phyloP scores from a whole-genome alignment of 1,140 invertebrate genomes.

The Heliconius himera region DNA sequence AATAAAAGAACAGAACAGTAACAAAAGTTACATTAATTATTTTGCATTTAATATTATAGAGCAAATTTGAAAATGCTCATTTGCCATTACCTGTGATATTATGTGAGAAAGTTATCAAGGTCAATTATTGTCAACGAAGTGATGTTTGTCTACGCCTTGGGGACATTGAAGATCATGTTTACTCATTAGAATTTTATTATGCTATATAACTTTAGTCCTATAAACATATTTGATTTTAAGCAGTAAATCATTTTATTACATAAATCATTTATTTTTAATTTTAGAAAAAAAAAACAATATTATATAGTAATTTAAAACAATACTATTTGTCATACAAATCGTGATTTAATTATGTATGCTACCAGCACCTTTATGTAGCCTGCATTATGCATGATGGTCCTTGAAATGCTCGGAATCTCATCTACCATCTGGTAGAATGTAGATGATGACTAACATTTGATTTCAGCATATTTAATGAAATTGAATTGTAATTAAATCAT shows the following conservation, averaged over 20 bases:
- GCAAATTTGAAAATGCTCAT: neutral
- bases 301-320: neutral
- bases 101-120: neutral
- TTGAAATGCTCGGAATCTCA: conserved; percentile 40
- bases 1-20: too few relatives aligned
- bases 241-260: too few relatives aligned
- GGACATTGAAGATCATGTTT: neutral
- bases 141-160: neutral
- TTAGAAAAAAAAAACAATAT: neutral
- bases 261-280: too few relatives aligned
- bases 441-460: conserved; percentile 8
- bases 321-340: conserved; percentile 13
- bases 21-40: too few relatives aligned
- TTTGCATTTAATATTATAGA: too few relatives aligned
- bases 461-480: neutral
- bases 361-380: conserved; percentile 38
- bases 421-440: conserved; percentile 30
- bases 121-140: neutral
- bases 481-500: neutral
- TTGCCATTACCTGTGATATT: neutral
- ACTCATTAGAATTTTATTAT: neutral
- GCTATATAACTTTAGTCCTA: too few relatives aligned
- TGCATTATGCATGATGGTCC: conserved; percentile 46
- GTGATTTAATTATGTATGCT: conserved; percentile 43
- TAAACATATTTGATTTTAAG: too few relatives aligned